These are phyloP conservation scores for Patiria miniata DNA, from an alignment of 35 echinoderm and acorn worm genomes.

Conservation along the genomic window DNA sequence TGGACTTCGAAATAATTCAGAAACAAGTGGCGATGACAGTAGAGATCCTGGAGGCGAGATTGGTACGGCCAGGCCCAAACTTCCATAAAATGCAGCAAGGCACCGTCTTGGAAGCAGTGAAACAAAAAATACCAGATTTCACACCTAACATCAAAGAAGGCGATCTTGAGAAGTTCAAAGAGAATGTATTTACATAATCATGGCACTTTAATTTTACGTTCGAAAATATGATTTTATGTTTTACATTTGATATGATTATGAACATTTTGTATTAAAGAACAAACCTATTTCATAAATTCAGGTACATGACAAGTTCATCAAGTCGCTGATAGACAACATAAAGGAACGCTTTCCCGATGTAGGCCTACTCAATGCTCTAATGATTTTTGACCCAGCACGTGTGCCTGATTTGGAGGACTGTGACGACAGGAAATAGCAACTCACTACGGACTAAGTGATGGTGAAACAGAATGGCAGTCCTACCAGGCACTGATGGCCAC, in stretches of 20 bases:
- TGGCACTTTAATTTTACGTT: no score
- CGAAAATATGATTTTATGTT: background rate
- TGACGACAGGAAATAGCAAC: background rate
- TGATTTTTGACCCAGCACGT: background rate
- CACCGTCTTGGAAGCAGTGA: background rate
- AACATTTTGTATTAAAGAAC: background rate
- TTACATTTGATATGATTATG: background rate
- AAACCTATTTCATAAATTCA: background rate
- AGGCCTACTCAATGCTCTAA: background rate
- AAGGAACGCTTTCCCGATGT: background rate
- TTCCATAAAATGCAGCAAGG: background rate
- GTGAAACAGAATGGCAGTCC: background rate
- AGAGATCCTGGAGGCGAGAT: background rate
- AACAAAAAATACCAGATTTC: background rate
- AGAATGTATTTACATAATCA: background rate
- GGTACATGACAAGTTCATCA: background rate
- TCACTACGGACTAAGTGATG: background rate
- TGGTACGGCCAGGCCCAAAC: background rate
- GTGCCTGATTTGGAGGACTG: background rate
- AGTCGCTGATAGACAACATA: background rate
- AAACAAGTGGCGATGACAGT: background rate
- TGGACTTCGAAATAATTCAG: background rate
- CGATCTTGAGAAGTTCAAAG: background rate
- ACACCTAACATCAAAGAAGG: background rate
- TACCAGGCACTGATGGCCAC: background rate